Conservation (phyloP, 2,888 invertebrate species). For the Ophion costatus region DNA sequence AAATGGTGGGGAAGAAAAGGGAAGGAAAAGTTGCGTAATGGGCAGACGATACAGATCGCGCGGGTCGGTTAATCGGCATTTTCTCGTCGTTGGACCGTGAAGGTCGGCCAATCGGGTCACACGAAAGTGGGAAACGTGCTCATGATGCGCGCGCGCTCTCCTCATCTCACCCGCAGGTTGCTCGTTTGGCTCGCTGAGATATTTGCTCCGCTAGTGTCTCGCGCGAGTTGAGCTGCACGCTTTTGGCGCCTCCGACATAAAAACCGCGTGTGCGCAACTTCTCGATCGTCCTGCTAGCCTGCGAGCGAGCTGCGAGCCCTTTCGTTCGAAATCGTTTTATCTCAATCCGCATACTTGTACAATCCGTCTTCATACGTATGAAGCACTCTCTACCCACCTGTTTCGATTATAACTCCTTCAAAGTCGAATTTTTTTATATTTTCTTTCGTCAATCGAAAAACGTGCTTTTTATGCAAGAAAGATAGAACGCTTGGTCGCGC, state of each 20-base stretch:
- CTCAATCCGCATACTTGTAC: neutral
- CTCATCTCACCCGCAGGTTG: constrained; percentile 30
- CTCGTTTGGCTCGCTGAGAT: constrained; percentile 4
- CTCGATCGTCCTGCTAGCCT: constrained; percentile 15
- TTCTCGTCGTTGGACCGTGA: constrained; percentile 67
- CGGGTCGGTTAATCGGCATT: constrained; percentile 70
- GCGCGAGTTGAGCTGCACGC: neutral
- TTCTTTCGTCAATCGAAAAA: too few relatives aligned
- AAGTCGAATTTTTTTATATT: too few relatives aligned
- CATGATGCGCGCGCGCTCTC: neutral
- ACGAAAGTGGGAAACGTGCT: constrained; percentile 74
- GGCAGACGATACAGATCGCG: constrained; percentile 78
- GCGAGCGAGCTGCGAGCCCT: neutral
- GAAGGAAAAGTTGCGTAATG: constrained; percentile 57
- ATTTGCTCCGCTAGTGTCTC: constrained; percentile 34
- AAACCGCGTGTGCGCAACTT: neutral
- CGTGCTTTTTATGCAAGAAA: too few relatives aligned
- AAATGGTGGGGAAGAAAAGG: neutral
- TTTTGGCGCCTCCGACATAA: constrained; percentile 47
- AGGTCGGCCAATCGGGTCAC: constrained; percentile 78
- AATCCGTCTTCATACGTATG: too few relatives aligned
- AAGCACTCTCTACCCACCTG: too few relatives aligned
- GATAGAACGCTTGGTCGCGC: too few relatives aligned
- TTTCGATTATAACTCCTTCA: too few relatives aligned
- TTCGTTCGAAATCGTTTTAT: neutral